Base-by-base conservation (phyloP, 1,140 invertebrate genomes). In the Panagrolaimus sp. region DNA sequence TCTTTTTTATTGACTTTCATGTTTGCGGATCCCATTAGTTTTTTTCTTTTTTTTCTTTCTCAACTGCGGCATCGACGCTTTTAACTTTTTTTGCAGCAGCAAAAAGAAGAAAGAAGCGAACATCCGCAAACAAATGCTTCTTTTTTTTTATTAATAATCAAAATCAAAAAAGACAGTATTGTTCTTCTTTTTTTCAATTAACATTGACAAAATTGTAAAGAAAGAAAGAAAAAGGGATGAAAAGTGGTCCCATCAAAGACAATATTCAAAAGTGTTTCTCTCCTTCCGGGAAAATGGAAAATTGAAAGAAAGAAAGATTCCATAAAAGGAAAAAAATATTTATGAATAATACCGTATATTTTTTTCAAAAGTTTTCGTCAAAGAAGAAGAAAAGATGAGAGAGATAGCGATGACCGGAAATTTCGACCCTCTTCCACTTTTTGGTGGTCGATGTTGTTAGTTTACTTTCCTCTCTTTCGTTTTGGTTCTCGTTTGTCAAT, bases 1-100 rank as follows among this genome's bases (percentile, higher is more conserved):
- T 21, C 28, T 21, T 28, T 28, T n/a, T 52, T 52, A 26, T 21
- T 58, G 21, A 58, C 32, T 26, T 58, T 21, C 52, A 58, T 58
- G 52, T 58, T 58, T 58, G 52, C 52, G 52, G 52, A 58, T 26
- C 21, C 52, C 52, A 58, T 58, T 58, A 58, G 52, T 58, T 12
- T 12, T 21, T 1, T 1, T n/a, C n/a, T n/a, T n/a, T n/a, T n/a
- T n/a, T n/a, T n/a, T n/a, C n/a, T n/a, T n/a, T n/a, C 9, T n/a
- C 2, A 38, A 58, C 14, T 26, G 52, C 52, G 14, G 52, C 52
- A n/a, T 55, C n/a, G 52, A 28, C 17, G 14, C 52, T 58, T 58
- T 58, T 8, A 21, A 12, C 21, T 58, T 48, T 24, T 24, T 48
- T 48, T 0, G 52, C 12, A 21, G 52, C 52, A 28, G 52, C 52